Conservation (phyloP, 2,113 vertebrate species). For the Anarhynchus alexandrinus region DNA sequence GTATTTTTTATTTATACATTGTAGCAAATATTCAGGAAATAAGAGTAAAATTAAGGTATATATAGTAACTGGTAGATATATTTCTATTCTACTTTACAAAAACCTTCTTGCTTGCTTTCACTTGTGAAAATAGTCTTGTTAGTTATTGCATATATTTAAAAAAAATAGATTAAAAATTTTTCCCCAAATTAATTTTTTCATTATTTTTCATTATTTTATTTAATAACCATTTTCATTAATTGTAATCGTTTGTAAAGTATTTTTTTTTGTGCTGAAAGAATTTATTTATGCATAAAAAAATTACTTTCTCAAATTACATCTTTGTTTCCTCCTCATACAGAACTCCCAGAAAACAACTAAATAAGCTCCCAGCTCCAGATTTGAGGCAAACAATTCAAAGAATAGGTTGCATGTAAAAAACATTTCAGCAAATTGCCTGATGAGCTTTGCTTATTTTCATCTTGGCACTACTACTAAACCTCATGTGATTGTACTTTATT, state of each 20-base stretch:
- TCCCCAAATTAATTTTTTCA: neutral
- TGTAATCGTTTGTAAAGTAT: neutral
- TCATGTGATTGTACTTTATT: neutral
- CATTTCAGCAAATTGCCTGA: neutral
- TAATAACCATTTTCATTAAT: neutral
- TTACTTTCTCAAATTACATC: neutral
- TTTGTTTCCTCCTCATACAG: neutral
- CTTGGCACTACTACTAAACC: neutral
- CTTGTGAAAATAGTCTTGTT: neutral
- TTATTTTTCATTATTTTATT: neutral
- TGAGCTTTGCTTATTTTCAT: neutral
- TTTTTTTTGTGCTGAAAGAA: neutral
- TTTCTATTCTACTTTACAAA: neutral
- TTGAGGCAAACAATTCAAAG: neutral
- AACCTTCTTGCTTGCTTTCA: neutral
- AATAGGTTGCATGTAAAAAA: neutral
- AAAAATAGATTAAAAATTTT: neutral
- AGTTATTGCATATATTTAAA: neutral
- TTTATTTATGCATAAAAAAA: neutral
- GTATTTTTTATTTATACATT: neutral
- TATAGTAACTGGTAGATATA: neutral
- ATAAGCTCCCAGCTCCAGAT: neutral
- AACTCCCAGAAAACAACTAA: neutral
- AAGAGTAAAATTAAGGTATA: neutral
- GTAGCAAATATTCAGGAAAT: neutral